Evolutionary conservation across 2,888 invertebrate species (phyloP), one percentile per base, ranked within the genome.

Genomic region (Amaurobius ferox): DNA sequence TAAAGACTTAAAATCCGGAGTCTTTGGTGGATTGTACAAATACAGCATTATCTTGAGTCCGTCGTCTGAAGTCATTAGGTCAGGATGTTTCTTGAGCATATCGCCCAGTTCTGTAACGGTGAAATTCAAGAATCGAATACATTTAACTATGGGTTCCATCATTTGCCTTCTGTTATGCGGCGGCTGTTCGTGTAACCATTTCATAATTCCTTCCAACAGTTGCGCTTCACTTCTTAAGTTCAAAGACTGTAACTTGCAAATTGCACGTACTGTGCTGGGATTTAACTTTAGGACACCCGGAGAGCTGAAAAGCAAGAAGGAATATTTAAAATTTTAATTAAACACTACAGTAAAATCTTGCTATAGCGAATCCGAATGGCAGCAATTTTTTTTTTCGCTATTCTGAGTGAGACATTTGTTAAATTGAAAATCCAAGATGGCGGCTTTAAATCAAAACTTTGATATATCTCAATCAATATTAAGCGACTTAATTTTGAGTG

Each of bases 261-360:
- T 78, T 5, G 35, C n/a, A 6, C 83, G 64, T 0, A 85, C 35
- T 3, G 72, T 85, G 0, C 77, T 44, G 1, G 39, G 13, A 16
- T 13, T 29, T 3, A 28, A 48, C 11, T 40, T 61, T 23, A 44
- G 26, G 55, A 85, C 77, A 6, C 44, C 77, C 1, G 32, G 2
- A 1, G 83, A 61, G 3, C 83, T 85, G 19, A 23, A 73, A 67
- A 55, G n/a, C n/a, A n/a, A n/a, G n/a, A n/a, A n/a, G n/a, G n/a
- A n/a, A n/a, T n/a, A n/a, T n/a, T n/a, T n/a, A n/a, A n/a, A n/a
- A n/a, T n/a, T n/a, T n/a, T n/a, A n/a, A n/a, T n/a, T n/a, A n/a
- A n/a, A n/a, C n/a, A n/a, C n/a, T n/a, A n/a, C n/a, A n/a, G n/a
- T n/a, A n/a, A n/a, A n/a, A n/a, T n/a, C n/a, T n/a, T n/a, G n/a